These are phyloP conservation scores for Odontesthes bonariensis DNA, from an alignment of 2,113 vertebrate species.

Conservation along the genomic window DNA sequence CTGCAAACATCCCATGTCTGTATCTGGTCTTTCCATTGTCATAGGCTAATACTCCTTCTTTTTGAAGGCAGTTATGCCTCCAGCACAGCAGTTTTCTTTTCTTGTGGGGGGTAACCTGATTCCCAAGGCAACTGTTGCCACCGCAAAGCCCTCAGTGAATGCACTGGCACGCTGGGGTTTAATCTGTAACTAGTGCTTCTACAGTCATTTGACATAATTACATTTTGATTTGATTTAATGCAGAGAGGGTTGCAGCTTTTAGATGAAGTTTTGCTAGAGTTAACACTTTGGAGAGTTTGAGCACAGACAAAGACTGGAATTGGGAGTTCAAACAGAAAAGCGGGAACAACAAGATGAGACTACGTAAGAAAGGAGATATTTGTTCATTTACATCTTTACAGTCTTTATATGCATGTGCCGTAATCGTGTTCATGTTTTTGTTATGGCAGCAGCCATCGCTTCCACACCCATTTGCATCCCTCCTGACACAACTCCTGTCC, in stretches of 20 bases:
- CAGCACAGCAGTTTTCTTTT: conserved; percentile 47
- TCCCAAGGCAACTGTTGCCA: conserved; percentile 76
- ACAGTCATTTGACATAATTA: not conserved
- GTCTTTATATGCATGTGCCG: not conserved
- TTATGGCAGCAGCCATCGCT: conserved; percentile 66
- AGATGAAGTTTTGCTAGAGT: not conserved
- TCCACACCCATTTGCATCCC: conserved; percentile 63
- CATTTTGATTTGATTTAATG: conserved; percentile 2
- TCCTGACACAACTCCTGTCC: conserved; percentile 18
- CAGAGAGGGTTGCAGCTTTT: conserved; percentile 1
- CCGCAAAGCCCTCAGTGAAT: conserved; percentile 52
- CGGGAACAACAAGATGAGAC: conserved; percentile 65
- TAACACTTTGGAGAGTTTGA: conserved; percentile 17
- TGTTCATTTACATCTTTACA: not conserved
- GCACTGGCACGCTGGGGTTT: conserved; percentile 27
- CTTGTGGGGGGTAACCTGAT: conserved; percentile 45
- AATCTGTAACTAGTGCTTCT: conserved; percentile 47
- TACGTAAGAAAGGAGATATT: conserved; percentile 58
- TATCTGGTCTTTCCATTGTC: conserved; percentile 20
- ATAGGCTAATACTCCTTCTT: conserved; percentile 34
- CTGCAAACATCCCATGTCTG: conserved; percentile 10
- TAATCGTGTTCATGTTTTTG: conserved; percentile 12
- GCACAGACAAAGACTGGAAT: conserved; percentile 9
- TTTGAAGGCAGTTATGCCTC: conserved; percentile 30
- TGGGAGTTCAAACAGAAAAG: not conserved